These are phyloP conservation scores for Lytechinus variegatus DNA, from an alignment of 35 echinoderm and acorn worm genomes.

Conservation along the genomic window DNA sequence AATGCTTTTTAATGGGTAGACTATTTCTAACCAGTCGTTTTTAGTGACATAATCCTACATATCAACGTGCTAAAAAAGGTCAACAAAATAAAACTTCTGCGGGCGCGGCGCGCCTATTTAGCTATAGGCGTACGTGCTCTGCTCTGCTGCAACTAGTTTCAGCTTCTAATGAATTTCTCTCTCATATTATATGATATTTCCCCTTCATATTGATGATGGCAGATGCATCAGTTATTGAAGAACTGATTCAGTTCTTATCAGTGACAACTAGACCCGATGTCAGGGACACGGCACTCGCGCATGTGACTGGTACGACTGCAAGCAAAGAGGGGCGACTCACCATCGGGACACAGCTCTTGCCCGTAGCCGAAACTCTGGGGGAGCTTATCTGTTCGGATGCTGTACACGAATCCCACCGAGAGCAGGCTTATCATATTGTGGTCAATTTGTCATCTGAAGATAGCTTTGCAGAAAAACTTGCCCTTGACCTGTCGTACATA, in stretches of 20 bases:
- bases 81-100: neutral
- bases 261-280: slow-evolving; percentile 72
- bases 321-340: slow-evolving; percentile 57
- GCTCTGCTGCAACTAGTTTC: too few relatives aligned
- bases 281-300: slow-evolving; percentile 72
- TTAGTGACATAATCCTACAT: neutral
- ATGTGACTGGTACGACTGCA: slow-evolving; percentile 79
- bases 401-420: neutral
- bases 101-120: too few relatives aligned
- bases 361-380: slow-evolving; percentile 48
- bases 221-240: slow-evolving; percentile 71
- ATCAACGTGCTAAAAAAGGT: neutral
- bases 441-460: slow-evolving; percentile 75
- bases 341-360: slow-evolving; percentile 47
- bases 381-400: slow-evolving; percentile 49
- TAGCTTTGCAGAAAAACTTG: slow-evolving; percentile 45
- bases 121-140: too few relatives aligned
- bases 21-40: neutral
- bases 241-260: slow-evolving; percentile 79
- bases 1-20: neutral
- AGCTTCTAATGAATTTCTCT: neutral
- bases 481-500: slow-evolving; percentile 43
- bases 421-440: slow-evolving; percentile 68
- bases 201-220: neutral
- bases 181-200: neutral